Evolutionary conservation across 2,888 invertebrate genomes (phyloP).

Genomic region (Rhynchonema sp.): DNA sequence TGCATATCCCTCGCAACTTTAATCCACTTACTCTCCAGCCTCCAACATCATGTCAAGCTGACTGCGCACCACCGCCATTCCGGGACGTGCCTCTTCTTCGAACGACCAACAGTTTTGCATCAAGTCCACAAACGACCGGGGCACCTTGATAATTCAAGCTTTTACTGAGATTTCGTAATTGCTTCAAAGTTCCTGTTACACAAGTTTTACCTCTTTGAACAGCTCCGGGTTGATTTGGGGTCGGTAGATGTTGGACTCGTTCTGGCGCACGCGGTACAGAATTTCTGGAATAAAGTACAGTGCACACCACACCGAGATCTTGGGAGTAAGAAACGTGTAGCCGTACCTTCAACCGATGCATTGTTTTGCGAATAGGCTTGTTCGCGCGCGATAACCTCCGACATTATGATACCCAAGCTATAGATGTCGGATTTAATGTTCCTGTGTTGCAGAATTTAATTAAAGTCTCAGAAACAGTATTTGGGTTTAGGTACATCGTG

Average conservation of each 20-base stretch:
- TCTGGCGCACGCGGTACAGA: neutral
- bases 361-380: neutral
- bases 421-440: neutral
- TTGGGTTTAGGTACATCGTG: too few species aligned
- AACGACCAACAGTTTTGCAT: neutral
- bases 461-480: too few species aligned
- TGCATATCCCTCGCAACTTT: too few species aligned
- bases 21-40: neutral
- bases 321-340: too few species aligned
- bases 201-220: too few species aligned
- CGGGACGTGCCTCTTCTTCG: neutral
- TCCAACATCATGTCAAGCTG: neutral
- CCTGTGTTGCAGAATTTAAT: too few species aligned
- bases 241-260: neutral
- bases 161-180: too few species aligned
- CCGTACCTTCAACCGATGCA: neutral
- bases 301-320: too few species aligned
- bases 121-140: neutral
- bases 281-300: too few species aligned
- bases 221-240: neutral
- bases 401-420: neutral
- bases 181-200: too few species aligned
- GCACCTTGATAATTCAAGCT: too few species aligned
- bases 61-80: neutral
- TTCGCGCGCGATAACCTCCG: neutral